Base-by-base conservation (phyloP, 2,888 invertebrate genomes). In the Encarsia formosa region DNA sequence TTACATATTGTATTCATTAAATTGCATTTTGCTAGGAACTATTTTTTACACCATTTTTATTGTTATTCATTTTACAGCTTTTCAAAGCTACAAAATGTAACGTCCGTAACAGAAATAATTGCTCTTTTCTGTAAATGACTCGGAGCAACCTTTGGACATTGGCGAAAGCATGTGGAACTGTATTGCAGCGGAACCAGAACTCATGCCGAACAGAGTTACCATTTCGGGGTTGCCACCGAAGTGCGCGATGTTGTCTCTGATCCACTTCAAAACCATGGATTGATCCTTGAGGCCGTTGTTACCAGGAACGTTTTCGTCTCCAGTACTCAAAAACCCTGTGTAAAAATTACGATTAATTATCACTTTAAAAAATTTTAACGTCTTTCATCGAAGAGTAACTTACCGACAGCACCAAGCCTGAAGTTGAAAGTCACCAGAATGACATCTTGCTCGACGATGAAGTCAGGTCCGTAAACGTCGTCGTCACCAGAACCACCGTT, bases 261-360 rank as follows among this genome's bases (percentile, higher is more conserved):
- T 61, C 72, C 71, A 72, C 42, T 61, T 67, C 20, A 73, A 49
- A 15, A 68, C 70, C 63, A 66, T 61, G 2, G 65, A 65, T 54
- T 71, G 70, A 54, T 71, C 72, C 51, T 71, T 71, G 47, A 71
- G 24, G 2, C 71, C 71, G 4, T 60, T 62, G 44, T 72, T 72
- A 40, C 68, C 71, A 1, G 67, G 69, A 22, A 68, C 70, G 51
- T 48, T 65, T 15, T 58, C 63, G 49, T 71, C 71, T 1, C 58
- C 64, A 16, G 71, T 71, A 43, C 65, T 70, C 23, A 71, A 54
- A 46, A 63, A 71, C 23, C 71, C 71, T 71, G 18, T 23, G 11
- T 5, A 11, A 51, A 29, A 13, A 18, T 15, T 23, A 31, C 24
- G 8, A 20, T 11, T 39, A 39, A 20, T 6, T n/a, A 18, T 39